Evolutionary conservation across 2,797 vertebrate species (phyloP).

Genomic region (Prionace glauca): DNA sequence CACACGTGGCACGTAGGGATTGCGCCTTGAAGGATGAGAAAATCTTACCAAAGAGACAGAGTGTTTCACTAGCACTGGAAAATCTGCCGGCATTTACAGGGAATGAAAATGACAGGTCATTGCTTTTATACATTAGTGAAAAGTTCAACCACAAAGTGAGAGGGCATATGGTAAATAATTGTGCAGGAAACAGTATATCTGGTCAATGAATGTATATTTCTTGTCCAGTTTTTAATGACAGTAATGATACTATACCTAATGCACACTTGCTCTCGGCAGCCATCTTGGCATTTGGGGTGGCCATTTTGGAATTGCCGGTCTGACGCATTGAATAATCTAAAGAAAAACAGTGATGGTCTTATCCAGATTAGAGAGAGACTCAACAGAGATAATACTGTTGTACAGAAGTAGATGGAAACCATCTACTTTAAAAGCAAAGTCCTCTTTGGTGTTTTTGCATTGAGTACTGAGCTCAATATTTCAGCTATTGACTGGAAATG

Average conservation of each 20-base stretch:
- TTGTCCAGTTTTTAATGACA: not conserved
- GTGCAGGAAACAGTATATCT: not conserved
- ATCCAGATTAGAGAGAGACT: not conserved
- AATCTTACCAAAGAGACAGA: not conserved
- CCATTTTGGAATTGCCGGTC: not conserved
- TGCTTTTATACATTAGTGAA: not conserved
- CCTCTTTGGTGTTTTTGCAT: not conserved
- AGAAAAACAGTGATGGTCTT: not conserved
- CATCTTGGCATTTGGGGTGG: not conserved
- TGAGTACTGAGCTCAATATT: not conserved
- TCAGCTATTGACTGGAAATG: not conserved
- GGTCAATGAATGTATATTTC: not conserved
- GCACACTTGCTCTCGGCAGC: not conserved
- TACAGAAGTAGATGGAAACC: no score
- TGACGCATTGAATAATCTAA: not conserved
- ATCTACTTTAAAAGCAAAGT: not conserved
- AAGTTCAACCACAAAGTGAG: not conserved
- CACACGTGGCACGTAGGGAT: not conserved
- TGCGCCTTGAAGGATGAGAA: not conserved
- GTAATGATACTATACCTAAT: not conserved
- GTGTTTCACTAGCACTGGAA: not conserved
- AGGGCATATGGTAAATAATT: not conserved
- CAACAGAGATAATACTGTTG: not conserved
- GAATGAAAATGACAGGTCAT: not conserved
- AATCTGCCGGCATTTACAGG: not conserved